phyloP scores from a whole-genome alignment of 2,113 vertebrate genomes.

The Egretta garzetta region DNA sequence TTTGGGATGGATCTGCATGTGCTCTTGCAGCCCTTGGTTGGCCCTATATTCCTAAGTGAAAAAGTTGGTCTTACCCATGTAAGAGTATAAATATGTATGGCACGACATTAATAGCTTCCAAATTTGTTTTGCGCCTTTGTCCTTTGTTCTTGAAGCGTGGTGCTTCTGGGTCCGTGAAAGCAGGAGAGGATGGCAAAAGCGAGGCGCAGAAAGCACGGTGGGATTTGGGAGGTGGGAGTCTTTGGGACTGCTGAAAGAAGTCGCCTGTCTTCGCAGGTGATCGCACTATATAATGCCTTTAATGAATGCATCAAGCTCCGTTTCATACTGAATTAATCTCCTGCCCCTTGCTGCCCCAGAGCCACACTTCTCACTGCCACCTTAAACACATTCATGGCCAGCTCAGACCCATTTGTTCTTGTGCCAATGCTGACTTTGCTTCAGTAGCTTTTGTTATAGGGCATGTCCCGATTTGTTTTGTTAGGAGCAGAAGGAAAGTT shows the following conservation, averaged over 20 bases:
- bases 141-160: neutral
- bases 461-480: neutral
- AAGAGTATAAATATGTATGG: neutral
- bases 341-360: neutral
- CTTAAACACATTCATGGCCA: accelerated
- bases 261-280: neutral
- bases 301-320: neutral
- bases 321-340: neutral
- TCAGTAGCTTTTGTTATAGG: neutral
- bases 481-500: neutral
- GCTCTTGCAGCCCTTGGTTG: neutral
- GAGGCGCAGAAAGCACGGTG: neutral
- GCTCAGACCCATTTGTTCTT: neutral
- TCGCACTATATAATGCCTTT: neutral
- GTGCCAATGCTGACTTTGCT: neutral
- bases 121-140: neutral
- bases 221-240: neutral
- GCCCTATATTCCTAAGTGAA: neutral
- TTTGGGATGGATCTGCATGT: conserved; percentile 63
- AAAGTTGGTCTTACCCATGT: neutral
- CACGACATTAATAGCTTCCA: neutral
- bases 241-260: neutral
- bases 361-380: neutral
- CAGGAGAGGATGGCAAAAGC: accelerated
- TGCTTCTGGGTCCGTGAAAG: neutral